A percentile compares a stretch with the other conserved stretches of the same genome.
These are phyloP conservation scores for Sebastes itinus DNA, from an alignment of 2,797 vertebrate species.

Conservation along the genomic window DNA sequence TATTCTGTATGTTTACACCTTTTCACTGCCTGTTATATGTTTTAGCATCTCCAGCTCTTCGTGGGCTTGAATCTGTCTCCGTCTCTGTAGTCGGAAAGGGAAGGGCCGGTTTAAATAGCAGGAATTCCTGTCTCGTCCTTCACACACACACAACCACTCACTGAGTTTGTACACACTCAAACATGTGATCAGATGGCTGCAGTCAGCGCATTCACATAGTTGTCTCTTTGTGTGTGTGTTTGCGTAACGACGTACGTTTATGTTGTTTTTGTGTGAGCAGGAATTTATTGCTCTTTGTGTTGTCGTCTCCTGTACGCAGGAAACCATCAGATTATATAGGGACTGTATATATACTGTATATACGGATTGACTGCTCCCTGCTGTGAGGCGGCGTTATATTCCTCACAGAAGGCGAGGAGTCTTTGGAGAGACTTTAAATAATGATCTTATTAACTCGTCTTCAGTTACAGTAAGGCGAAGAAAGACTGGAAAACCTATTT, in stretches of 20 bases:
- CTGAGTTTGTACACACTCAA: neutral
- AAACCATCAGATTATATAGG: conserved; percentile 1
- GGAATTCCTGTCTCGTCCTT: conserved; percentile 74
- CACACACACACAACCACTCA: neutral
- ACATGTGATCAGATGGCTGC: conserved; percentile 1
- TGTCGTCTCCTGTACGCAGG: neutral
- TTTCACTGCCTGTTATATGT: neutral
- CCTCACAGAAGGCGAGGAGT: neutral
- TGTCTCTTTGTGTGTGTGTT: neutral
- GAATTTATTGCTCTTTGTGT: neutral
- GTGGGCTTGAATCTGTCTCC: neutral
- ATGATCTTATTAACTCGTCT: neutral
- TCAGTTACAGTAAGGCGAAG: neutral
- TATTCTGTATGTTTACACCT: neutral
- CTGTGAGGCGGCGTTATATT: neutral
- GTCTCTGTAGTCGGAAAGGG: conserved; percentile 54
- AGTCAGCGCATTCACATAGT: neutral
- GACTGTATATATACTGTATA: neutral
- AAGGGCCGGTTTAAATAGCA: conserved; percentile 76
- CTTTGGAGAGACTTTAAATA: neutral
- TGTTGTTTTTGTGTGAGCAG: neutral
- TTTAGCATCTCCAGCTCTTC: neutral
- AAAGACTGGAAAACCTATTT: neutral
- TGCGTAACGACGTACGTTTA: neutral
- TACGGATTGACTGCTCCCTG: too few species aligned